Evolutionary conservation across 2,888 invertebrate species (phyloP).

Genomic region (Cosmia trapezina): DNA sequence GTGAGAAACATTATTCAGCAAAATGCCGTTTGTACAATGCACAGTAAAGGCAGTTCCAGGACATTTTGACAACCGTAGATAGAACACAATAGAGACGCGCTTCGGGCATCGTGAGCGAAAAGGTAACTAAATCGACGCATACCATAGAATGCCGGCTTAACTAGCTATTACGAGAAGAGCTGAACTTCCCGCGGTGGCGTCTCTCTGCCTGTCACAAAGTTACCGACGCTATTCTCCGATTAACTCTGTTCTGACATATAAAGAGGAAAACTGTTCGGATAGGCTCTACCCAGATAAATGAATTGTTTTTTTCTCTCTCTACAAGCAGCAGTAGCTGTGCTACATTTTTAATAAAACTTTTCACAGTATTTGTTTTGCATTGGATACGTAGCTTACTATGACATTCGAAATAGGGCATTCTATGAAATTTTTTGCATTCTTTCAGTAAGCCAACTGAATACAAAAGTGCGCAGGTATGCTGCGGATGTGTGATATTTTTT

Average conservation of each 20-base stretch:
- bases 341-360: conserved; percentile 28
- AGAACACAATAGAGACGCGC: conserved; percentile 54
- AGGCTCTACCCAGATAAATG: conserved; percentile 34
- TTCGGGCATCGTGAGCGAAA: conserved; percentile 59
- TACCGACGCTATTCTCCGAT: conserved; percentile 65
- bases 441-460: conserved; percentile 37
- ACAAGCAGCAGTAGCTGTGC: background rate
- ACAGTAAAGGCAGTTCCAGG: conserved; percentile 30
- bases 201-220: conserved; percentile 67
- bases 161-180: conserved; percentile 68
- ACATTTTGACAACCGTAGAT: conserved; percentile 53
- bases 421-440: conserved; percentile 38
- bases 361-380: conserved; percentile 40
- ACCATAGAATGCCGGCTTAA: conserved; percentile 69
- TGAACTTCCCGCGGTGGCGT: conserved; percentile 62
- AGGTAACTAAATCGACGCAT: conserved; percentile 71
- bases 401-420: conserved; percentile 37
- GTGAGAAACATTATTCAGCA: conserved; percentile 26
- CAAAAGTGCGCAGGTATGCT: conserved; percentile 49
- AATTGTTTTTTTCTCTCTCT: conserved; percentile 23
- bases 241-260: conserved; percentile 66
- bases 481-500: conserved; percentile 64
- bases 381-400: conserved; percentile 42
- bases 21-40: conserved; percentile 24
- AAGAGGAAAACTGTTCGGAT: conserved; percentile 53